A percentile compares a stretch with the other conserved stretches of the same genome.
These are phyloP conservation scores for Mormyrus lacerda DNA, from an alignment of 2,113 vertebrate genomes.

Conservation along the genomic window DNA sequence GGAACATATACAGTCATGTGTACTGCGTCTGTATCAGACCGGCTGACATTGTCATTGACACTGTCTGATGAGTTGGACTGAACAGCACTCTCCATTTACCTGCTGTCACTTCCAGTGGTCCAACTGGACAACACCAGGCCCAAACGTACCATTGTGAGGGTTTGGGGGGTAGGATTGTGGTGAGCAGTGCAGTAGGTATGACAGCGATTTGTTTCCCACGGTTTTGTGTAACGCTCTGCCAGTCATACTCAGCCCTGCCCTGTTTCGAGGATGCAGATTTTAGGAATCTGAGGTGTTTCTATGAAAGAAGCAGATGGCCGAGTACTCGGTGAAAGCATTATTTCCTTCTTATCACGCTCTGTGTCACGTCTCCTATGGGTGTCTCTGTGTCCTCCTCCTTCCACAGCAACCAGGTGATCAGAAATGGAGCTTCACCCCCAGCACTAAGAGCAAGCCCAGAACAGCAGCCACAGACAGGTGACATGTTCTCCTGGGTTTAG, in stretches of 20 bases:
- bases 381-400: slow-evolving; percentile 13
- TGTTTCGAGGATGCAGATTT: not conserved
- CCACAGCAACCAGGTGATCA: slow-evolving; percentile 53
- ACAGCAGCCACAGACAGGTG: slow-evolving; percentile 35
- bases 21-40: too few relatives aligned
- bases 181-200: not conserved
- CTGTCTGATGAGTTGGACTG: not conserved
- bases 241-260: not conserved
- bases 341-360: not conserved
- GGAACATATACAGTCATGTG: not conserved
- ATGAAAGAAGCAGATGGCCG: not conserved
- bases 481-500: not conserved
- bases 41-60: too few relatives aligned
- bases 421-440: slow-evolving; percentile 53
- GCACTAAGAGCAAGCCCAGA: slow-evolving; percentile 54
- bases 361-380: not conserved
- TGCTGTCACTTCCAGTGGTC: not conserved
- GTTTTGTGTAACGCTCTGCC: not conserved
- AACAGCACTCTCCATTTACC: not conserved
- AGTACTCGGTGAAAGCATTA: not conserved
- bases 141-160: not conserved
- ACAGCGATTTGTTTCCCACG: not conserved
- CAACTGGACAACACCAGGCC: not conserved
- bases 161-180: not conserved
- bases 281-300: not conserved